Evolutionary conservation across 1,140 invertebrate species (phyloP), one percentile per base, ranked within the genome.

Genomic region (Lerema accius): DNA sequence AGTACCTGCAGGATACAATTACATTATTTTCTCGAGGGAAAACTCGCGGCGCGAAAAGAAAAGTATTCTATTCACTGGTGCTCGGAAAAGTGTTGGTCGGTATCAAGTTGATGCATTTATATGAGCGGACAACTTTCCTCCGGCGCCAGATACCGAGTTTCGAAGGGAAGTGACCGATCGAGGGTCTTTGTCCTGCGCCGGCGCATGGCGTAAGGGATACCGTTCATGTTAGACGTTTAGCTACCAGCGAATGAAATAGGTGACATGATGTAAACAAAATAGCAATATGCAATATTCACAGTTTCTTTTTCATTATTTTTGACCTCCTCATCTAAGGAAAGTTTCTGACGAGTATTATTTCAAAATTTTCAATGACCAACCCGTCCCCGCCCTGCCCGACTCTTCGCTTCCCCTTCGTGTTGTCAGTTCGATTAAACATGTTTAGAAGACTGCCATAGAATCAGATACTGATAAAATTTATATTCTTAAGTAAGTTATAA

Each of bases 51-150:
- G 48, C 74, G 69, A 79, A 78, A 80, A 70, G 72, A 89, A 89
- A 89, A 88, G 83, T 82, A 78, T 65, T 82, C 73, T 71, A 75
- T 67, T 62, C 76, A 69, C 58, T 61, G 71, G 59, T 69, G 70
- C 72, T 67, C 63, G 78, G 84, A 90, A 89, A 88, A 89, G 87
- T 90, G 87, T 74, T 55, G 53, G 67, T 70, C 48, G 63, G 71
- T 89, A 89, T 86, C 80, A 89, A 88, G 87, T 89, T 84, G 81
- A 89, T 63, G 82, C 73, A 85, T 89, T 89, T 90, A 89, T 90
- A 89, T 82, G 71, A 84, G 71, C 73, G 72, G 68, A 71, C 82
- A 83, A 86, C 83, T 87, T 90, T 88, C 86, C 84, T 86, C 69
- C 45, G 67, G 72, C 56, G 83, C 82, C 75, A 82, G 79, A 83